A percentile compares a stretch with the other conserved stretches of the same genome.
These are phyloP conservation scores for Teleopsis dalmanni DNA, from an alignment of 1,140 invertebrate species.

Conservation along the genomic window DNA sequence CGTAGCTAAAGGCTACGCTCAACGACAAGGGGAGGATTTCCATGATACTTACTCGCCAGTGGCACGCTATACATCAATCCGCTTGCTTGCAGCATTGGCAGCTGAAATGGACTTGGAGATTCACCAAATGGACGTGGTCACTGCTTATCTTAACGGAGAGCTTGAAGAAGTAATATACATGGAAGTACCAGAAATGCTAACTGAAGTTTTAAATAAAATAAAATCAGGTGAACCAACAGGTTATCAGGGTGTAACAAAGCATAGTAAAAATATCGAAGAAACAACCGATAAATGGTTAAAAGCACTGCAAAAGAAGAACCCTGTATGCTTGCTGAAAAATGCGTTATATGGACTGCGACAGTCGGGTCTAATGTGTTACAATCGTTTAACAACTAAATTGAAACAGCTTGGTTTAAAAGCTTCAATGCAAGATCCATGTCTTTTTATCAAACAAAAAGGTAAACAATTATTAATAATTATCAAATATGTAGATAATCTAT, in stretches of 20 bases:
- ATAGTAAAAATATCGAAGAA: neutral
- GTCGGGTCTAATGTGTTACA: neutral
- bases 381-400: neutral
- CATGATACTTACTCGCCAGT: constrained; percentile 34
- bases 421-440: constrained; percentile 1
- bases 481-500: neutral
- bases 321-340: constrained; percentile 3
- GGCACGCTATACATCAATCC: constrained; percentile 22
- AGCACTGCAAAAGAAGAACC: neutral
- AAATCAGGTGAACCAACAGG: constrained; percentile 5
- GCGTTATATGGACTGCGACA: constrained; percentile 1
- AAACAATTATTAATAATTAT: neutral
- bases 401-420: neutral
- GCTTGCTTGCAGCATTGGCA: constrained; percentile 28
- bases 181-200: constrained; percentile 4
- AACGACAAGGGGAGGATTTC: constrained; percentile 37
- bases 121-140: constrained; percentile 8
- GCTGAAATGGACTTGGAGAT: constrained; percentile 7
- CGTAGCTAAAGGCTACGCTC: constrained; percentile 42
- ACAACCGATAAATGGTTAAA: neutral
- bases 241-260: neutral
- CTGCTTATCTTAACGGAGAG: constrained; percentile 39
- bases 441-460: constrained; percentile 2
- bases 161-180: constrained; percentile 31
- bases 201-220: constrained; percentile 3